A percentile compares a stretch with the other conserved stretches of the same genome.
phyloP scores from a whole-genome alignment of 2,888 invertebrate species.

The Hoplodrina ambigua region DNA sequence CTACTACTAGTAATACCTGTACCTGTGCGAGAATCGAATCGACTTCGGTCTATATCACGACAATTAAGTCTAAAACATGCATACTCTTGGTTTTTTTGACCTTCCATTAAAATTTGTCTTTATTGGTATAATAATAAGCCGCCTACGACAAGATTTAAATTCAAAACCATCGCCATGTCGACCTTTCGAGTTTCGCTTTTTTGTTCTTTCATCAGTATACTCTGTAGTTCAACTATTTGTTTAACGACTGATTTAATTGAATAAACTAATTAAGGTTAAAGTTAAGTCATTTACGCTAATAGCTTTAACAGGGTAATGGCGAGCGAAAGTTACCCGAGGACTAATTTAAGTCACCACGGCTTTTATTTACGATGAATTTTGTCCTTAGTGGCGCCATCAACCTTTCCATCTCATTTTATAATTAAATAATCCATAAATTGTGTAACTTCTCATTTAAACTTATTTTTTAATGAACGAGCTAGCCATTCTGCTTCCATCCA shows the following conservation, averaged over 20 bases:
- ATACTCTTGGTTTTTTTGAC: neutral
- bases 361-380: slow-evolving; percentile 22
- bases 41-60: neutral
- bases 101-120: too few relatives aligned
- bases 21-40: too few relatives aligned
- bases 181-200: neutral
- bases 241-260: slow-evolving; percentile 45
- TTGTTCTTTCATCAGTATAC: neutral
- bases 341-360: slow-evolving; percentile 5
- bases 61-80: neutral
- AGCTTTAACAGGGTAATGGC: slow-evolving; percentile 24
- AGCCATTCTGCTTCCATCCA: too few relatives aligned
- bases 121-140: neutral
- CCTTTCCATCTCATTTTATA: neutral
- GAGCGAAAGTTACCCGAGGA: slow-evolving; percentile 24
- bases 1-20: too few relatives aligned
- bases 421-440: neutral
- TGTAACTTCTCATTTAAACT: neutral
- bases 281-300: slow-evolving; percentile 51
- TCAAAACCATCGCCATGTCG: neutral
- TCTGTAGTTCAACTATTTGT: slow-evolving; percentile 18
- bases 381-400: neutral
- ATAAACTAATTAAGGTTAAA: slow-evolving; percentile 49
- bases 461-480: too few relatives aligned
- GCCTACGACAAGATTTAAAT: neutral